phyloP scores from a whole-genome alignment of 2,113 vertebrate species.

The Panthera leo region DNA sequence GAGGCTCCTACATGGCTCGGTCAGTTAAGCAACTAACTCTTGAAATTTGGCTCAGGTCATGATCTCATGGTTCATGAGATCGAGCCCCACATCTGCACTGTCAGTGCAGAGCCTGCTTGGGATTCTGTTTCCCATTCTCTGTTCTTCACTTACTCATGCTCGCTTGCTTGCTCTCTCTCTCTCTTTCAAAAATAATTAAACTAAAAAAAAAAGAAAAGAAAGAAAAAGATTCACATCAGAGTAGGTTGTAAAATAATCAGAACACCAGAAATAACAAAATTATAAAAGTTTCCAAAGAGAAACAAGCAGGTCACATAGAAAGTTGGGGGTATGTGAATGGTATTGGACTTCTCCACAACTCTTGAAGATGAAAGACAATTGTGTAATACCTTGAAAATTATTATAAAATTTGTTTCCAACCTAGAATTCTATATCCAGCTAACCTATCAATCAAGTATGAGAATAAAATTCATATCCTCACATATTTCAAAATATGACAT shows the following conservation, averaged over 20 bases:
- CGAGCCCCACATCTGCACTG: too few species aligned
- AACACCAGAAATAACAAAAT: not conserved
- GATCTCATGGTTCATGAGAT: too few species aligned
- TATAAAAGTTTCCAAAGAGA: not conserved
- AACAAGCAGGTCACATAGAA: not conserved
- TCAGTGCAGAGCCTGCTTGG: too few species aligned
- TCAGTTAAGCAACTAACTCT: too few species aligned
- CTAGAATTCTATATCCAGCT: not conserved
- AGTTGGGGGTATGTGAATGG: not conserved
- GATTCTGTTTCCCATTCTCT: too few species aligned
- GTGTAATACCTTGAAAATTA: not conserved
- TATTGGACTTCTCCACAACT: not conserved
- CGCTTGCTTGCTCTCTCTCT: too few species aligned
- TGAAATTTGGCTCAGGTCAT: too few species aligned
- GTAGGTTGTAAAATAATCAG: not conserved
- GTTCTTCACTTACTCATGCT: too few species aligned
- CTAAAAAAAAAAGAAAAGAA: too few species aligned
- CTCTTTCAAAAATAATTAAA: too few species aligned
- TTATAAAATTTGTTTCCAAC: not conserved
- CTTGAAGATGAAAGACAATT: not conserved
- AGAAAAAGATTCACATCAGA: not conserved
- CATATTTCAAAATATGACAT: not conserved
- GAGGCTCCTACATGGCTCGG: too few species aligned
- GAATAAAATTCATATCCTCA: not conserved
- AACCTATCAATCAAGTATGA: not conserved